Base-by-base conservation (phyloP, 2,113 vertebrate genomes). In the Tachysurus fulvidraco region DNA sequence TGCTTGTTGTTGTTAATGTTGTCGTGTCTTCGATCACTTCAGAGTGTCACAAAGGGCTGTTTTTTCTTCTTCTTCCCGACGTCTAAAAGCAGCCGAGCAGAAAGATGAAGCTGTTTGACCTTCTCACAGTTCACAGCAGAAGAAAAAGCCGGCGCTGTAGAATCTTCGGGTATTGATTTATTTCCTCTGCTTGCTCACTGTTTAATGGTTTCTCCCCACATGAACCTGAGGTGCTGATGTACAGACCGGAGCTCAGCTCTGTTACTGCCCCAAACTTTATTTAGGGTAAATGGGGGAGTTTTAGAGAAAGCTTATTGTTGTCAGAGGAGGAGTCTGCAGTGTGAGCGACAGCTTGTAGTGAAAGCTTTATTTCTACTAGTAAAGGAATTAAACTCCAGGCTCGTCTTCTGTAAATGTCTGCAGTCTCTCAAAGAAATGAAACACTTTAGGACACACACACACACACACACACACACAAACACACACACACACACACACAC, bases 41-140 rank as follows among this genome's bases (percentile, higher is more conserved):
- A 11, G 16, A 30, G 57, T 85, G 60, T 30, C 84, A 79, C 16
- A 16, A 85, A 44, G 57, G 44, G 13, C 25, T n/a, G 54, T 50
- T 12, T 17, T 54, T 74, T 16, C 13, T 28, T 28, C 5, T 60
- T 19, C n/a, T 41, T 10, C 19, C 17, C 6, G 50, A n/a, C 28
- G 52, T 69, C 52, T 81, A 71, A 44, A 69, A 71, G 78, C 52
- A 30, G 52, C 44, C 41, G 36, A 23, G 41, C 74, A 11, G 44
- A 67, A 81, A 86, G 74, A 79, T 86, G 80, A 86, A 86, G 69
- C 77, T 59, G 64, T 81, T 81, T 81, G 78, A 86, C 85, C 64
- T 86, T 55, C 54, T 62, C 14, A 14, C 55, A n/a, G 52, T 28
- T 59, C 65, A 79, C n/a, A 36, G 74, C 41, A 36, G 44, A 30